Conservation (phyloP, 1,140 invertebrate species). For the Conus ventricosus region DNA sequence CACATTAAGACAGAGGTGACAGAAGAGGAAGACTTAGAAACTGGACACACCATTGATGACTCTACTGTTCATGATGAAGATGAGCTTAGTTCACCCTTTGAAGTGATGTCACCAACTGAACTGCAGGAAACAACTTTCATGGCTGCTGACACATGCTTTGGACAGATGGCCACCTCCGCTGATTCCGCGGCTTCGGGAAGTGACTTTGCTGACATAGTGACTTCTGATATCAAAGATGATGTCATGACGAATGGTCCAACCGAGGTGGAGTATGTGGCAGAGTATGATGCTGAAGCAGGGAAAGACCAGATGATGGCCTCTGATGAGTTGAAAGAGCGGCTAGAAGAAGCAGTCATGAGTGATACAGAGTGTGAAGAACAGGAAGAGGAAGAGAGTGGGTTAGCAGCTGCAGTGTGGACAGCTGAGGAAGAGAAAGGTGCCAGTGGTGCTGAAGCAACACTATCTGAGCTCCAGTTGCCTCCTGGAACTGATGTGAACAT, state of each 20-base stretch:
- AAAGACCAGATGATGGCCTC: slow-evolving; percentile 8
- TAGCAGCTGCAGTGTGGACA: not conserved
- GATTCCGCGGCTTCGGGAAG: slow-evolving; percentile 46
- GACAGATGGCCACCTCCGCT: slow-evolving; percentile 41
- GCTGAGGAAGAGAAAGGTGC: slow-evolving; percentile 14
- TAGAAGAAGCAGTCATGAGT: slow-evolving; percentile 4
- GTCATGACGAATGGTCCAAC: slow-evolving; percentile 77
- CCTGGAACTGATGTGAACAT: slow-evolving; percentile 48
- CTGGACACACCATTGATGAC: slow-evolving; percentile 36
- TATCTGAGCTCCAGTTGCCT: slow-evolving; percentile 45
- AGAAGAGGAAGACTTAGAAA: slow-evolving; percentile 40
- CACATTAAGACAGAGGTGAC: slow-evolving; percentile 44
- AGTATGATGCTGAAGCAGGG: slow-evolving; percentile 52
- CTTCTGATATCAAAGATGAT: slow-evolving; percentile 39
- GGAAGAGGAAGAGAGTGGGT: slow-evolving; percentile 35
- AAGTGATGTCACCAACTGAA: slow-evolving; percentile 72
- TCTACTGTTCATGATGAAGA: slow-evolving; percentile 53
- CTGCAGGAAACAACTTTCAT: slow-evolving; percentile 62
- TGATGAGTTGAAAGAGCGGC: slow-evolving; percentile 25
- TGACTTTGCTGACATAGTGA: slow-evolving; percentile 52
- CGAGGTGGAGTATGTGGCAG: slow-evolving; percentile 77
- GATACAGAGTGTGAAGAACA: not conserved
- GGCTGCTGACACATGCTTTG: slow-evolving; percentile 48
- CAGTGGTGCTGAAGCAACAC: slow-evolving; percentile 8
- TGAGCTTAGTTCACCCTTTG: slow-evolving; percentile 71